phyloP scores from a whole-genome alignment of 2,888 invertebrate genomes.

The Tipula lateralis region DNA sequence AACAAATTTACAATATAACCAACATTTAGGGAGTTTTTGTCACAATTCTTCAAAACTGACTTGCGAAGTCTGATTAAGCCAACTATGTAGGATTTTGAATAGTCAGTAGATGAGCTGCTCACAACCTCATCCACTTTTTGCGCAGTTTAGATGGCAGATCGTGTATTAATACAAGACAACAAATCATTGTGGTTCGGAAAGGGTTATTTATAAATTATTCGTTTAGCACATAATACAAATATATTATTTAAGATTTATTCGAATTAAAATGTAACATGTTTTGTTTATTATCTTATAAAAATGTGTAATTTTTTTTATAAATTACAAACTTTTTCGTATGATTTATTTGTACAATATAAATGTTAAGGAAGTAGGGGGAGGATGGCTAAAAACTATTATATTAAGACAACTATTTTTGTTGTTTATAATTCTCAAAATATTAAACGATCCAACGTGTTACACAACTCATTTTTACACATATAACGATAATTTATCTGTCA shows the following conservation, averaged over 20 bases:
- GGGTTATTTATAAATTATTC: not conserved
- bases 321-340: not conserved
- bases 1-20: too few species aligned
- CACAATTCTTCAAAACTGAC: too few species aligned
- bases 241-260: not conserved
- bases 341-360: not conserved
- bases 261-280: constrained; percentile 11
- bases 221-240: constrained; percentile 19
- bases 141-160: too few species aligned
- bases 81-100: too few species aligned
- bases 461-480: constrained; percentile 7
- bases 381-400: not conserved
- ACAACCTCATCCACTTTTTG: too few species aligned
- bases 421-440: not conserved
- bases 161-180: too few species aligned
- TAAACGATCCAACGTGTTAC: not conserved
- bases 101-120: too few species aligned
- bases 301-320: not conserved
- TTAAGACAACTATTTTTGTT: too few species aligned
- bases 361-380: not conserved
- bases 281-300: not conserved
- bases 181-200: too few species aligned
- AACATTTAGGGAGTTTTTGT: too few species aligned
- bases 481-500: not conserved
- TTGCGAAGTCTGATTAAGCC: too few species aligned